Evolutionary conservation across 2,113 vertebrate species (phyloP).

Genomic region (Brienomyrus brachyistius): DNA sequence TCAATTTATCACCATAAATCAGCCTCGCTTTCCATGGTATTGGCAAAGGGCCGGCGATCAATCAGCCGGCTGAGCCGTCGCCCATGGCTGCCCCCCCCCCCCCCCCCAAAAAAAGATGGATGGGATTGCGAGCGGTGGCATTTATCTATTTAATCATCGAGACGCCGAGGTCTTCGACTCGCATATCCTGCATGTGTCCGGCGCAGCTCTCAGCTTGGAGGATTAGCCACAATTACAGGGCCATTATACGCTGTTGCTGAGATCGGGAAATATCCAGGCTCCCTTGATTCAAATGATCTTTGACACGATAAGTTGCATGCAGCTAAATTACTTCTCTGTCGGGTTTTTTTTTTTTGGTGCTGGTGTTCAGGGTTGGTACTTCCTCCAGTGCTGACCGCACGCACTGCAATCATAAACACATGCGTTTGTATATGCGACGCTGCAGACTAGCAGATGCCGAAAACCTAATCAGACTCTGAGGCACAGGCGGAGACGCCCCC

Average conservation of each 20-base stretch:
- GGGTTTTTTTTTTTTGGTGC: background rate
- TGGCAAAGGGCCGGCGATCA: conserved; percentile 5
- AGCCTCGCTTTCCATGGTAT: background rate
- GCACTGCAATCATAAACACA: background rate
- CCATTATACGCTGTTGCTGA: background rate
- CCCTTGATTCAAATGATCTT: background rate
- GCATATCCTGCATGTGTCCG: background rate
- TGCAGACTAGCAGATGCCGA: background rate
- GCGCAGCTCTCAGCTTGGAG: background rate
- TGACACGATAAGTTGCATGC: background rate
- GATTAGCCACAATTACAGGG: background rate
- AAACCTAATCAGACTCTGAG: background rate
- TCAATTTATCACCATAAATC: conserved; percentile 18
- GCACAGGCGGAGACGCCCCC: background rate
- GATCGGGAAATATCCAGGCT: background rate
- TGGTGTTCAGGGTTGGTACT: background rate
- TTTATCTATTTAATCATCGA: conserved; percentile 11
- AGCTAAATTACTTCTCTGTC: background rate
- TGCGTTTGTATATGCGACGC: background rate
- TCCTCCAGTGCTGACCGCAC: background rate
- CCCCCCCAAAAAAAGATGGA: background rate
- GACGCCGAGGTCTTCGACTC: background rate
- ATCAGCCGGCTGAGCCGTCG: background rate
- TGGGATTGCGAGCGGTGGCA: background rate
- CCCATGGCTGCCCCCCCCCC: background rate